A percentile compares a stretch with the other conserved stretches of the same genome.
Evolutionary conservation across 2,888 invertebrate species (phyloP).

Genomic region (Lamellibrachia satsuma): DNA sequence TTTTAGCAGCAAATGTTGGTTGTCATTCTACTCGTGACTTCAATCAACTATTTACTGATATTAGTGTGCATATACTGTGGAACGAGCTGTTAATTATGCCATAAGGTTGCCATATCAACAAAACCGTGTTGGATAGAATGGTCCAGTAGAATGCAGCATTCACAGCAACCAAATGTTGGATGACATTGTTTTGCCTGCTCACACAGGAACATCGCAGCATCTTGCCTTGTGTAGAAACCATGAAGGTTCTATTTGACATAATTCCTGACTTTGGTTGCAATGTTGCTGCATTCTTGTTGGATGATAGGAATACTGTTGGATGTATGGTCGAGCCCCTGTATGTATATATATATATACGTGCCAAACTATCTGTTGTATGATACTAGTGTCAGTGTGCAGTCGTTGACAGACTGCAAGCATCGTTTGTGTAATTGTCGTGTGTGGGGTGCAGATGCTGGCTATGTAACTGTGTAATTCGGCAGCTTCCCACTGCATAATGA

Average conservation of each 20-base stretch:
- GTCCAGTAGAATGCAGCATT: neutral
- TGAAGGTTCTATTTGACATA: neutral
- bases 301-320: neutral
- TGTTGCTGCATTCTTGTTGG: neutral
- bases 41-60: neutral
- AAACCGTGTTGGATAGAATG: neutral
- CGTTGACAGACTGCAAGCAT: neutral
- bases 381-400: neutral
- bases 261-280: neutral
- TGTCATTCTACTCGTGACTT: neutral
- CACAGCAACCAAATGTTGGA: neutral
- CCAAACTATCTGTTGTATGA: constrained; percentile 12
- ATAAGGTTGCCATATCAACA: constrained; percentile 13
- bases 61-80: neutral
- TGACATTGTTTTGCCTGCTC: neutral
- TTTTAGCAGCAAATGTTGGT: neutral
- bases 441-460: neutral
- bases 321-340: neutral
- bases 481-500: constrained; percentile 2
- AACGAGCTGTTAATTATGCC: neutral
- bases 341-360: constrained; percentile 14
- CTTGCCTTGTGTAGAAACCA: neutral
- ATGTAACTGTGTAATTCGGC: neutral
- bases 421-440: neutral
- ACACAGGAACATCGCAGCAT: neutral